phyloP scores from a whole-genome alignment of 2,113 vertebrate genomes.

The Lepisosteus oculatus region DNA sequence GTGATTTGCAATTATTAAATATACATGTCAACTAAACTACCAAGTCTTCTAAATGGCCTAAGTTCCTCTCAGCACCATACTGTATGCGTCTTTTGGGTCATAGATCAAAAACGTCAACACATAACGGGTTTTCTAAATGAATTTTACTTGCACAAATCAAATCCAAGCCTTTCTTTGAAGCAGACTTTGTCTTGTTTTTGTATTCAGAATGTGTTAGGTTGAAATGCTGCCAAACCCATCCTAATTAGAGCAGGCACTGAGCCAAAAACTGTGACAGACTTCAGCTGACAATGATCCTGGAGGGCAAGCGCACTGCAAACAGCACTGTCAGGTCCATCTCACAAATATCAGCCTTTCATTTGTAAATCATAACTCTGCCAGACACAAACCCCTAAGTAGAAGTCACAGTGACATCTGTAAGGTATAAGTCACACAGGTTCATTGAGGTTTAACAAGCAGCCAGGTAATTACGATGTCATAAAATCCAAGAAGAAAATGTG shows the following conservation, averaged over 20 bases:
- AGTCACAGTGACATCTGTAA: no score
- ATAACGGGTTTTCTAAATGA: neutral
- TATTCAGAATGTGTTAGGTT: neutral
- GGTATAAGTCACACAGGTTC: no score
- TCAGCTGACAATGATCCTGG: neutral
- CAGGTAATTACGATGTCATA: no score
- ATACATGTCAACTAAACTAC: no score
- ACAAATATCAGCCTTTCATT: neutral
- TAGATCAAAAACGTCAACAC: neutral
- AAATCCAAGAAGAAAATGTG: no score
- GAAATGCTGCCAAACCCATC: neutral
- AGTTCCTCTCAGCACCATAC: neutral
- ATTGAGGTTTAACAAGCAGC: no score
- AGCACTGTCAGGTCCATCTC: neutral
- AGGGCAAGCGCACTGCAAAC: neutral
- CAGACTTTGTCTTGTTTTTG: neutral
- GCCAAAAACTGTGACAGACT: neutral
- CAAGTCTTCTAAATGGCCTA: no score
- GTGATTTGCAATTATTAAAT: no score
- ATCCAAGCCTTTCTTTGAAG: neutral
- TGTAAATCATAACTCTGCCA: no score
- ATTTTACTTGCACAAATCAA: slow-evolving; percentile 2
- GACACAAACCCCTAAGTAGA: no score
- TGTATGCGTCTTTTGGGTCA: neutral
- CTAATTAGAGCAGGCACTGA: neutral